These are phyloP conservation scores for Neoitamus cyanurus DNA, from an alignment of 2,888 invertebrate species.

Conservation along the genomic window DNA sequence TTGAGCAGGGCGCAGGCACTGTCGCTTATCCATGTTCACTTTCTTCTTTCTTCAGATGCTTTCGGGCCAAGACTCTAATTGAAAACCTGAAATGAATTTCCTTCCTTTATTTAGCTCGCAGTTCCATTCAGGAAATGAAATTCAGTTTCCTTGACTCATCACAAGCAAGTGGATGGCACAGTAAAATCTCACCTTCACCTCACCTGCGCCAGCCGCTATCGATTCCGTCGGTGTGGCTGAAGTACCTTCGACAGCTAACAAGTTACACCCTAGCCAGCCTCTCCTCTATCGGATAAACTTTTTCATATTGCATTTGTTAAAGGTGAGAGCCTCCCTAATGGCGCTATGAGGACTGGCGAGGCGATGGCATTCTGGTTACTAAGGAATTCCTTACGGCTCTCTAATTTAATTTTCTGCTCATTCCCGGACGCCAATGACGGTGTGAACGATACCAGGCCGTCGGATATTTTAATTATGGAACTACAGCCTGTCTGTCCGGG, in stretches of 20 bases:
- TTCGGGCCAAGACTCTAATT: background rate
- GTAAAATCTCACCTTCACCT: slow-evolving; percentile 11
- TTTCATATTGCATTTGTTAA: background rate
- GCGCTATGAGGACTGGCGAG: background rate
- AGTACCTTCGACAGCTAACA: background rate
- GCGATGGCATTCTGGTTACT: background rate
- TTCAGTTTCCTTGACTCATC: slow-evolving; percentile 11
- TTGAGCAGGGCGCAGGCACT: background rate
- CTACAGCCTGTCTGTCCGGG: background rate
- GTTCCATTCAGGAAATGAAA: slow-evolving; percentile 1
- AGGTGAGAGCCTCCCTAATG: background rate
- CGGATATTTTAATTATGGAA: slow-evolving; percentile 13
- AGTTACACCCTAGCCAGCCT: background rate
- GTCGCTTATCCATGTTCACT: background rate
- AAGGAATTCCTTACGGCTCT: background rate
- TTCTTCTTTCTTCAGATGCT: background rate
- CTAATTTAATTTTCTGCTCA: slow-evolving; percentile 7
- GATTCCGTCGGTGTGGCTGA: background rate
- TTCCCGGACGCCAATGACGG: background rate
- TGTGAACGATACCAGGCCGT: background rate
- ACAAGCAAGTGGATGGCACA: background rate
- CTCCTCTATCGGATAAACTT: background rate
- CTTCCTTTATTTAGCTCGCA: slow-evolving; percentile 17
- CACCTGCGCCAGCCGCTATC: background rate
- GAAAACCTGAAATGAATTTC: slow-evolving; percentile 7